Base-by-base conservation (phyloP, 2,888 invertebrate species). In the Andricus curvator region DNA sequence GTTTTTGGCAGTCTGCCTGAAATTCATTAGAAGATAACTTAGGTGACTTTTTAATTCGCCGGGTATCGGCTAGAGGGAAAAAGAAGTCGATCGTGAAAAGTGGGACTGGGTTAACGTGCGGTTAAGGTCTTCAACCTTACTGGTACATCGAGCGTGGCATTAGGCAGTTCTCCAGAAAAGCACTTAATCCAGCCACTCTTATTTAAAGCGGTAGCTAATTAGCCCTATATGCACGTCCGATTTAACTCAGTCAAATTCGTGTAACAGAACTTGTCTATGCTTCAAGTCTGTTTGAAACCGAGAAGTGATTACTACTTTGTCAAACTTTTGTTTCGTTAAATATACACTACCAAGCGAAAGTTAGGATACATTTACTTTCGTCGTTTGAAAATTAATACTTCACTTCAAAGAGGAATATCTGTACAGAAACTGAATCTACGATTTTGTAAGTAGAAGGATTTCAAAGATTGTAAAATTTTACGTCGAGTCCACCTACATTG, bases 141-240 rank as follows among this genome's bases (percentile, higher is more conserved):
- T 66, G 48, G 64, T 68, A 82, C 79, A 81, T 84, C 82, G 79
- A 85, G 83, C 83, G 84, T 86, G 81, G 84, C 86, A 86, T 87
- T 88, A 87, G 87, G 82, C 86, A 86, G 83, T 85, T 86, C 85
- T 85, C 82, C 84, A 80, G 84, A 81, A 85, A 84, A 86, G 84
- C 83, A 85, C 88, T 86, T 82, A 85, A 88, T 87, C 83, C 84
- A 60, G 67, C 82, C 62, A 82, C 74, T 78, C 81, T 78, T 81
- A 84, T 85, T 86, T 83, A 84, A 80, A 81, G 79, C 65, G 78
- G 29, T 77, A 82, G 83, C 84, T 86, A 87, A 88, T 88, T 87
- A 88, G 83, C 80, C 22, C 80, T 64, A 77, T 78, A 65, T 2
- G 9, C 8, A 3, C 8, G 8, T n/a, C 1, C 56, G 56, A 56